Evolutionary conservation across 2,888 invertebrate species (phyloP), one percentile per base, ranked within the genome.

Genomic region (Steromphala cineraria): DNA sequence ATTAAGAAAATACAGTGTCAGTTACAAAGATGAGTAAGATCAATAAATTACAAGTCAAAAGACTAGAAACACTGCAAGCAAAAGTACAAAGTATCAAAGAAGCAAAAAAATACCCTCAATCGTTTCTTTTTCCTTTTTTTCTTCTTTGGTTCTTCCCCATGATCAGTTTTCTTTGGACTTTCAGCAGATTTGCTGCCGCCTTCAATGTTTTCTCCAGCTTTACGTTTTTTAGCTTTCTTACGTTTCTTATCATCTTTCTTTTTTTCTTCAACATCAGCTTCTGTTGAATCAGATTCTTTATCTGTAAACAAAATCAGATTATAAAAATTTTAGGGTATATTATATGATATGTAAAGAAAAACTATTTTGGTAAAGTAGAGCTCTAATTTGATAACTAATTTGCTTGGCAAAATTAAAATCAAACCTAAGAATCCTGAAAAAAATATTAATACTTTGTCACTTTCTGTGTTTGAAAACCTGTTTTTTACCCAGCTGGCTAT

Each of bases 91-190:
- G 5, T 40, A 28, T 2, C 21, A 21, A 80, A 53, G 21, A 62
- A 78, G 3, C 24, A 36, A 13, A 13, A 53, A 4, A n/a, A 19
- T 75, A 83, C 82, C 80, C 80, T 82, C 8, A 79, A 75, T 77
- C 81, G 84, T 53, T 81, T 83, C 74, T 75, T 82, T 62, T 79
- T 83, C 55, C 78, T 83, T 71, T 82, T 83, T 19, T 71, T 71
- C 71, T 71, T 71, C 36, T 71, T 36, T 10, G 28, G 31, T 71
- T n/a, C 36, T 36, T 71, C 19, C 2, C 1, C 71, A 31, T 40
- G 71, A n/a, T 71, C 40, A 36, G 13, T 36, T 15, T 19, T 21
- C 56, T 56, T 56, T 24, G 24, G 56, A 19, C n/a, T 74, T n/a
- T 67, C 31, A 40, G 15, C 40, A n/a, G 31, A 31, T 74, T 74